Evolutionary conservation across 2,888 invertebrate species (phyloP).

Genomic region (Aquatica leii): DNA sequence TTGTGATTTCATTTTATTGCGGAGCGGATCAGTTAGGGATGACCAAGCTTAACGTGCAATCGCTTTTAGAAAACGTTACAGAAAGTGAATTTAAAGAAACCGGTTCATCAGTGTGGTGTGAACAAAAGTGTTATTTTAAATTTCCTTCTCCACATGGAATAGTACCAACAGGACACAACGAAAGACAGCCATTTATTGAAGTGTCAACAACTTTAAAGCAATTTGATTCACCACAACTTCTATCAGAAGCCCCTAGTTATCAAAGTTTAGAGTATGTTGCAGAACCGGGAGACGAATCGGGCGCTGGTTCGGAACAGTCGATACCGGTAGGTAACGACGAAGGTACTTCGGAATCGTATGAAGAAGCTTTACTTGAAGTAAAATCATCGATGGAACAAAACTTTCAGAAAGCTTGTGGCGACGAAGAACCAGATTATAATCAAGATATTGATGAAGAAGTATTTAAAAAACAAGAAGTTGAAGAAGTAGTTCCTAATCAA

Average conservation of each 20-base stretch:
- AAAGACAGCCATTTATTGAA: conserved; percentile 49
- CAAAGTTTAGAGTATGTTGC: conserved; percentile 5
- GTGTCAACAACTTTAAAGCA: conserved; percentile 42
- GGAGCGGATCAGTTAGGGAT: conserved; percentile 51
- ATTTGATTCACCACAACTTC: conserved; percentile 14
- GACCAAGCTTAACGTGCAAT: conserved; percentile 47
- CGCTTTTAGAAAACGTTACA: conserved; percentile 35
- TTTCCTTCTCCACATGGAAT: conserved; percentile 48
- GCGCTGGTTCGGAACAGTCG: background rate
- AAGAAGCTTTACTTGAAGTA: background rate
- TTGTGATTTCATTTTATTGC: conserved; percentile 51
- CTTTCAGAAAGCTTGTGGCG: background rate
- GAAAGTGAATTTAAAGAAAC: conserved; percentile 27
- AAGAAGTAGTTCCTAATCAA: conserved; percentile 5
- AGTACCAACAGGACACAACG: conserved; percentile 44
- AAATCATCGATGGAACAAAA: background rate
- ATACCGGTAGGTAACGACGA: too few relatives aligned
- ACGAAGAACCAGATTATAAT: background rate
- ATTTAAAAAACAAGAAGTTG: conserved; percentile 11
- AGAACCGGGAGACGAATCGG: background rate
- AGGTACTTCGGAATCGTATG: background rate
- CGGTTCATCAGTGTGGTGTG: conserved; percentile 1
- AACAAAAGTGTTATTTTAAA: conserved; percentile 31
- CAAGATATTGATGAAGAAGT: too few relatives aligned
- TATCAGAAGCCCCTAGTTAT: background rate